These are phyloP conservation scores for Oreotrochilus melanogaster DNA, from an alignment of 2,113 vertebrate species.

Conservation along the genomic window DNA sequence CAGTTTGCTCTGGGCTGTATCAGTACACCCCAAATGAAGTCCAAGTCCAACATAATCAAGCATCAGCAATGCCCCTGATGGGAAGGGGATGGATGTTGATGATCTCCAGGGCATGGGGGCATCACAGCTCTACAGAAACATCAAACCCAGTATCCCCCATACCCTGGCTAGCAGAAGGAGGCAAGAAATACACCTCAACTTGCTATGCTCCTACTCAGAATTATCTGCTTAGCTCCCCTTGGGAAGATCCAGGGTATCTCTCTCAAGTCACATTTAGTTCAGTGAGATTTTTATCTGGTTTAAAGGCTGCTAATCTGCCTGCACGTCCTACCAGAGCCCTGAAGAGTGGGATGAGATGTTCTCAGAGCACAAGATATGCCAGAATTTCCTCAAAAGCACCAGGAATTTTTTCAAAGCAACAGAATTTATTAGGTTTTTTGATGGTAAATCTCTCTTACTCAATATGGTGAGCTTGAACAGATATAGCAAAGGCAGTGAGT, in stretches of 20 bases:
- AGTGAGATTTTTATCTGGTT: not conserved
- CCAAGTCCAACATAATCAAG: not conserved
- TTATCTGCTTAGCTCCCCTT: not conserved
- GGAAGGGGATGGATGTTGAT: not conserved
- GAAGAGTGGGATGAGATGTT: not conserved
- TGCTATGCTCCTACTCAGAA: not conserved
- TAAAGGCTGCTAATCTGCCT: not conserved
- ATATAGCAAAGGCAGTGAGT: conserved; percentile 53
- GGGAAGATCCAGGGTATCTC: not conserved
- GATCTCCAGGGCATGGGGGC: rapidly evolving
- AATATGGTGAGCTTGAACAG: conserved; percentile 16
- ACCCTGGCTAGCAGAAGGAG: not conserved
- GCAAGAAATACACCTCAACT: not conserved
- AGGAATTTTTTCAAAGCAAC: not conserved
- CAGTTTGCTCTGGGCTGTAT: not conserved
- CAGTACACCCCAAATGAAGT: not conserved
- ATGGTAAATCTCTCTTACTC: conserved; percentile 1
- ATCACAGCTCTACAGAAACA: not conserved
- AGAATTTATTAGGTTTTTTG: conserved; percentile 33
- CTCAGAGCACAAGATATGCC: not conserved
- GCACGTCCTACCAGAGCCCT: not conserved
- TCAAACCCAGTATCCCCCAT: not conserved
- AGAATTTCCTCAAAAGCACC: not conserved
- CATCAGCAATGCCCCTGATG: not conserved
- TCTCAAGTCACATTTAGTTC: not conserved